phyloP scores from a whole-genome alignment of 2,113 vertebrate genomes.

The Scatophagus argus region DNA sequence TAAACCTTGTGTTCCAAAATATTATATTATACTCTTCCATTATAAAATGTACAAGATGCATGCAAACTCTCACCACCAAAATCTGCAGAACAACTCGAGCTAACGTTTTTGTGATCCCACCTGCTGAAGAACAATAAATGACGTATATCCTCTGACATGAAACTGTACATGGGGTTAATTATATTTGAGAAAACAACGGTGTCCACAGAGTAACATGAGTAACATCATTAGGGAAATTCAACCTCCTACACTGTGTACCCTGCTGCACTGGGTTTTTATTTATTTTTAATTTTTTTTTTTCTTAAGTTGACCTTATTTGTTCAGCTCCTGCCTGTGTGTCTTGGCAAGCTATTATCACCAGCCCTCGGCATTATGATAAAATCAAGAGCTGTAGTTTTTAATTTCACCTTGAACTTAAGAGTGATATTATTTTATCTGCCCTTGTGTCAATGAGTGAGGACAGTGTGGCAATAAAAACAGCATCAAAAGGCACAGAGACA shows the following conservation, averaged over 20 bases:
- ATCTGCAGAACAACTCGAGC: neutral
- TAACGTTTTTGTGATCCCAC: constrained; percentile 1
- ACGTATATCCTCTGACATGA: neutral
- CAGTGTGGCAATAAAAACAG: neutral
- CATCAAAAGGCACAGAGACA: neutral
- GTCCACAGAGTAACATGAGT: constrained; percentile 5
- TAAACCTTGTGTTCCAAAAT: neutral
- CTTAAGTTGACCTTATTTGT: constrained; percentile 25
- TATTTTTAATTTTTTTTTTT: too few species aligned
- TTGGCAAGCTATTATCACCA: constrained; percentile 42
- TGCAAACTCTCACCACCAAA: constrained; percentile 11
- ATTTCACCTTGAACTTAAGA: constrained; percentile 24
- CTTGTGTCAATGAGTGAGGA: neutral
- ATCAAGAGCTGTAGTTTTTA: neutral
- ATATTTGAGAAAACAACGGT: constrained; percentile 10
- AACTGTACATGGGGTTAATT: neutral
- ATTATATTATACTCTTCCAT: neutral
- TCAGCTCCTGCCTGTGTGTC: neutral
- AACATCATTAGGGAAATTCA: neutral
- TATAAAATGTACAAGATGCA: neutral
- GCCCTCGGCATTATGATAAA: neutral
- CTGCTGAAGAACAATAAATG: neutral
- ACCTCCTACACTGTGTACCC: neutral
- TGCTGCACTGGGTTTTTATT: too few species aligned
- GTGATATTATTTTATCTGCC: neutral